Evolutionary conservation across 2,113 vertebrate species (phyloP).

Genomic region (Eretmochelys imbricata): DNA sequence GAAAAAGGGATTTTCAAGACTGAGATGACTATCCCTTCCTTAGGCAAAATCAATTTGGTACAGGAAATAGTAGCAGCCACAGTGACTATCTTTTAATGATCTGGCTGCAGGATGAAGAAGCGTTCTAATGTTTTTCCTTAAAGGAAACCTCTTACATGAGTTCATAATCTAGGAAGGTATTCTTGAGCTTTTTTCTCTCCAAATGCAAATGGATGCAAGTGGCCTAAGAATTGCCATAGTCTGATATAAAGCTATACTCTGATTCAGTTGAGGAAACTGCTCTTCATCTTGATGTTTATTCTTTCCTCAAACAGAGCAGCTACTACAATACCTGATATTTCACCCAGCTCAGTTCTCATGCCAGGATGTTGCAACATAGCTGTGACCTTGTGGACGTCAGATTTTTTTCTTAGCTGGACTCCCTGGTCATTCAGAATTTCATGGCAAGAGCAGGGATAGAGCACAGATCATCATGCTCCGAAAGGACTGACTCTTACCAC

Average conservation of each 20-base stretch:
- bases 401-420: not conserved
- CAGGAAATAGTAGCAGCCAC: not conserved
- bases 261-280: not conserved
- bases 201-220: not conserved
- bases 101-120: not conserved
- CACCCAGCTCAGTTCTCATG: not conserved
- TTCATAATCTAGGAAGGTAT: not conserved
- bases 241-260: not conserved
- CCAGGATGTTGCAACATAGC: not conserved
- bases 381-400: not conserved
- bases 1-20: not conserved
- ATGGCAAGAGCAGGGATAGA: not conserved
- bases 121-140: not conserved
- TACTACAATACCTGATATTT: not conserved
- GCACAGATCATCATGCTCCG: not conserved
- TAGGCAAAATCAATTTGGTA: not conserved
- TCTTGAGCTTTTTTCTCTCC: not conserved
- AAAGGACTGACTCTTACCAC: not conserved
- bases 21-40: not conserved
- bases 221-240: not conserved
- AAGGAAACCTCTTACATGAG: not conserved
- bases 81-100: not conserved
- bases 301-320: not conserved
- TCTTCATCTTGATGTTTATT: not conserved
- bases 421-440: not conserved